Percentiles rank a stretch among this genome's conserved stretches.
These are phyloP conservation scores for Drosophila seclusa DNA, from an alignment of 2,888 invertebrate genomes.

Conservation along the genomic window DNA sequence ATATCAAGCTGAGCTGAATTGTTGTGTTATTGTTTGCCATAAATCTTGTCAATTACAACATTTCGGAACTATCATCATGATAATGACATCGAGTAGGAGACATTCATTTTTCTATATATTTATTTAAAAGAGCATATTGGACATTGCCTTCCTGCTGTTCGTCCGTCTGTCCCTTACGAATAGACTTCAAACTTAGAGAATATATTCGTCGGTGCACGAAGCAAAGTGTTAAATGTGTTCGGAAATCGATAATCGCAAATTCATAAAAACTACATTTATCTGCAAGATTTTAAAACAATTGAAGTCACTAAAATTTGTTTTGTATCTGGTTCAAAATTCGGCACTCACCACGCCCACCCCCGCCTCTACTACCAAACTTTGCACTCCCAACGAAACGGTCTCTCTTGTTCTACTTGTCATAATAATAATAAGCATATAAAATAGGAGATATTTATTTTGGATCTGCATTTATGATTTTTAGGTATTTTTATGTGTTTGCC, in stretches of 20 bases:
- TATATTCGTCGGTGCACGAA: not conserved
- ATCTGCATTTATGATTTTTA: not conserved
- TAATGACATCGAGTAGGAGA: not conserved
- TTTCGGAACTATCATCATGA: not conserved
- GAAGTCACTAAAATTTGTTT: not conserved
- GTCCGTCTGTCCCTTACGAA: not conserved
- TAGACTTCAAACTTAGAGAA: not conserved
- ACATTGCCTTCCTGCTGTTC: not conserved
- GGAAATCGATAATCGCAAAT: not conserved
- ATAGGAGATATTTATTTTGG: not conserved
- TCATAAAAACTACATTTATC: not conserved
- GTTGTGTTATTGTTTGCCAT: not conserved
- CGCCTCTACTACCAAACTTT: too few relatives aligned
- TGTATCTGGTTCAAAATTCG: not conserved
- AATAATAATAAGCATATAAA: not conserved
- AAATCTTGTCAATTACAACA: not conserved
- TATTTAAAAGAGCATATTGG: too few relatives aligned
- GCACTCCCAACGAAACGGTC: not conserved
- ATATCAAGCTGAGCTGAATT: not conserved
- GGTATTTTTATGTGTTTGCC: not conserved
- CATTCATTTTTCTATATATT: not conserved
- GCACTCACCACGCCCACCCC: too few relatives aligned
- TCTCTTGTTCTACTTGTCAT: not conserved
- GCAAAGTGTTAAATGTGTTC: not conserved
- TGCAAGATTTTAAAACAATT: too few relatives aligned